phyloP scores from a whole-genome alignment of 1,140 invertebrate genomes.

The Nilaparvata lugens region DNA sequence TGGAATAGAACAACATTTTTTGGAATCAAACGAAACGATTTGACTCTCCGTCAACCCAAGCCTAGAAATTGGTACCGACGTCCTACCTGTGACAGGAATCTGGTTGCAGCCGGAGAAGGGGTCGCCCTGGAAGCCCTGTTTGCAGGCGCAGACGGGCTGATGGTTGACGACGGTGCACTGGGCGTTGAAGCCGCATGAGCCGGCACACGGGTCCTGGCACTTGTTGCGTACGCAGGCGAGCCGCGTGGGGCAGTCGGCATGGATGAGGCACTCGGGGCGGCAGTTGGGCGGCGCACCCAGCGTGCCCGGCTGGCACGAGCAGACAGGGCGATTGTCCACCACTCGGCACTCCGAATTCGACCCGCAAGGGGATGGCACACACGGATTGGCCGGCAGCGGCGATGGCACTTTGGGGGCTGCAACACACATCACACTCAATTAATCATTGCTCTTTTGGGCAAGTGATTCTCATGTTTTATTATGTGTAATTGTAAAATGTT shows the following conservation, averaged over 20 bases:
- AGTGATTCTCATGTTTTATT: too few species aligned
- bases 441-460: too few species aligned
- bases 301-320: conserved; percentile 65
- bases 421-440: too few species aligned
- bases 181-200: conserved; percentile 38
- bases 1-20: conserved; percentile 4
- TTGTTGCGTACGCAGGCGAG: conserved; percentile 33
- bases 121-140: conserved; percentile 40
- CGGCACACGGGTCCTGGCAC: conserved; percentile 38
- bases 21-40: neutral
- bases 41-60: neutral
- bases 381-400: conserved; percentile 46
- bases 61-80: neutral
- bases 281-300: conserved; percentile 46
- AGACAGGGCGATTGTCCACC: conserved; percentile 57
- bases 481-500: too few species aligned
- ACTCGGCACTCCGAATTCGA: conserved; percentile 67
- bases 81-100: conserved; percentile 26
- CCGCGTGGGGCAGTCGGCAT: conserved; percentile 34
- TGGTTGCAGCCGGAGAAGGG: conserved; percentile 36
- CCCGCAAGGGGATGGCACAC: conserved; percentile 71
- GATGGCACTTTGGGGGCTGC: conserved; percentile 27
- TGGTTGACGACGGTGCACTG: conserved; percentile 39
- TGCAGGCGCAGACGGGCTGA: conserved; percentile 38
- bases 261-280: conserved; percentile 37